phyloP scores from a whole-genome alignment of 2,888 invertebrate genomes.

The Leptopterna dolabrata region DNA sequence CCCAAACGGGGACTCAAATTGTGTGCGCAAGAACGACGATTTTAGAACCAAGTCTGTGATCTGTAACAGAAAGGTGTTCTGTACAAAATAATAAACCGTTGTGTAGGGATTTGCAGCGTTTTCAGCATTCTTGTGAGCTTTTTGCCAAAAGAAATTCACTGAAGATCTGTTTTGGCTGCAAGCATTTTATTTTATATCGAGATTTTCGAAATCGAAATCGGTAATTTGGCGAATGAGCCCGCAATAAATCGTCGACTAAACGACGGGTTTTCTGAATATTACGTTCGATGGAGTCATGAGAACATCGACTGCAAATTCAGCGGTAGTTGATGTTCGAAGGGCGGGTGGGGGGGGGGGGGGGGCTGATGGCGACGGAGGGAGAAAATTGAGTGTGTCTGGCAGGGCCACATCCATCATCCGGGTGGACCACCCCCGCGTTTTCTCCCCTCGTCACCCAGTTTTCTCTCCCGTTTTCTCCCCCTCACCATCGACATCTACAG shows the following conservation, averaged over 20 bases:
- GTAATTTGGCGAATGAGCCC: neutral
- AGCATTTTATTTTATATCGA: too few relatives aligned
- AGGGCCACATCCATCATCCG: conserved; percentile 17
- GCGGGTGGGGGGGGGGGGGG: neutral
- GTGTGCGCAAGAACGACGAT: too few relatives aligned
- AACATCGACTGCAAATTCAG: neutral
- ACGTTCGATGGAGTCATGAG: neutral
- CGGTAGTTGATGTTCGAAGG: neutral
- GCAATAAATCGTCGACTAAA: neutral
- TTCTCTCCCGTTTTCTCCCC: neutral
- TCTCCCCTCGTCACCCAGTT: neutral
- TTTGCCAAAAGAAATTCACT: too few relatives aligned
- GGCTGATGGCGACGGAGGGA: neutral
- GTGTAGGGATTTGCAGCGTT: too few relatives aligned
- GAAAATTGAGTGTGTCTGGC: conserved; percentile 22
- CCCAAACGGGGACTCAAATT: too few relatives aligned
- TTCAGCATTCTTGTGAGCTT: too few relatives aligned
- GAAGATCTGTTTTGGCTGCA: too few relatives aligned
- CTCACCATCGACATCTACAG: too few relatives aligned
- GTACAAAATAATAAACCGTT: too few relatives aligned
- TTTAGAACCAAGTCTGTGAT: too few relatives aligned
- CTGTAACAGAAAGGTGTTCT: too few relatives aligned
- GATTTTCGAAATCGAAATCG: too few relatives aligned
- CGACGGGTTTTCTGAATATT: neutral
- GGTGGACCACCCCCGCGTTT: neutral